phyloP scores from a whole-genome alignment of 2,797 vertebrate genomes.

The Acanthiza pusilla region DNA sequence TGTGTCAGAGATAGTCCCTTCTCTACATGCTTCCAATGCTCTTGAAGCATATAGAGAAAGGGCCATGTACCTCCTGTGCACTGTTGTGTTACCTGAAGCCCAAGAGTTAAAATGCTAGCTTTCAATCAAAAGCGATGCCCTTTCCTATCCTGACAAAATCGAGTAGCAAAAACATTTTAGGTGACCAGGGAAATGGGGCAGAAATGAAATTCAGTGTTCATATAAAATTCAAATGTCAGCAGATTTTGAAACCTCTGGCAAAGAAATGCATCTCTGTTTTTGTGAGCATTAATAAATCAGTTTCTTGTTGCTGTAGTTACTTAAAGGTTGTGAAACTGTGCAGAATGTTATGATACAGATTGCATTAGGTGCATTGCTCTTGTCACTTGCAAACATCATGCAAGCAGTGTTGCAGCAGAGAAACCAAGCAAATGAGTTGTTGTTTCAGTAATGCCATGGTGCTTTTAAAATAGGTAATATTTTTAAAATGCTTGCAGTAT shows the following conservation, averaged over 20 bases:
- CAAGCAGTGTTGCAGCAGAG: not conserved
- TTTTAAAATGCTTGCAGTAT: not conserved
- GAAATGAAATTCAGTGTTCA: not conserved
- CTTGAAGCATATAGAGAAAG: not conserved
- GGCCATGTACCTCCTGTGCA: accelerated
- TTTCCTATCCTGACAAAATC: not conserved
- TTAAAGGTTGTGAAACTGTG: not conserved
- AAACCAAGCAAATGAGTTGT: not conserved
- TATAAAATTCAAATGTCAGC: not conserved
- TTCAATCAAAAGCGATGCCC: not conserved
- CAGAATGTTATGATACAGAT: not conserved
- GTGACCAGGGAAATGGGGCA: not conserved
- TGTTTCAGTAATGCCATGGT: not conserved
- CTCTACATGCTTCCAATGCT: not conserved
- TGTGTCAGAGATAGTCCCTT: accelerated
- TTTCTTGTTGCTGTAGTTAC: not conserved
- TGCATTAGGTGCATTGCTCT: not conserved
- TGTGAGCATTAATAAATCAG: not conserved
- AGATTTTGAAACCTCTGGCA: not conserved
- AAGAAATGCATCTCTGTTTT: not conserved
- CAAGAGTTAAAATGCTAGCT: not conserved
- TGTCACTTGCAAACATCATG: not conserved
- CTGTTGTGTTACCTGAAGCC: not conserved
- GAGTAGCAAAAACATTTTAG: not conserved
- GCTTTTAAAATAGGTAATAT: not conserved